Conservation (phyloP, 2,797 vertebrate genomes). For the Dipus sagitta region DNA sequence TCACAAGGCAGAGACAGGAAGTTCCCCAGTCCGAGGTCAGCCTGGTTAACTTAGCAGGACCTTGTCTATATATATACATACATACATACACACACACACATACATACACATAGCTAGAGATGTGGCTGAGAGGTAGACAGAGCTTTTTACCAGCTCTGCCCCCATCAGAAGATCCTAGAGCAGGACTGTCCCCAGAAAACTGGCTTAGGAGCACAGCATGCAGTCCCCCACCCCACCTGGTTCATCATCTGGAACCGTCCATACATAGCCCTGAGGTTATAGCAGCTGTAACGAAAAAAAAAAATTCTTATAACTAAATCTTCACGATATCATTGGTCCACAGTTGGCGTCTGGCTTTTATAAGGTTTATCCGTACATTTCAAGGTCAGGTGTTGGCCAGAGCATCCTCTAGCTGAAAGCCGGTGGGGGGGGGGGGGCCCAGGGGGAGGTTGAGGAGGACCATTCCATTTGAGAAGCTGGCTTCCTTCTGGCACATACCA, state of each 20-base stretch:
- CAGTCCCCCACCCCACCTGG: no score
- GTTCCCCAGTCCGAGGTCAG: no score
- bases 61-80: no score
- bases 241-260: background rate
- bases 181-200: background rate
- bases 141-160: background rate
- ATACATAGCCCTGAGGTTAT: background rate
- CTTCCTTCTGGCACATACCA: slow-evolving; percentile 55
- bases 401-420: slow-evolving; percentile 1
- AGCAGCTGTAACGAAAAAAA: background rate
- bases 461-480: slow-evolving; percentile 67
- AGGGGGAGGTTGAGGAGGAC: slow-evolving; percentile 21
- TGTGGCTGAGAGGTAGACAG: fast-evolving
- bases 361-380: slow-evolving; percentile 46
- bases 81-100: no score
- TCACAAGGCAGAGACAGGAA: no score
- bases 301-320: background rate
- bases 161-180: background rate
- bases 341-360: background rate
- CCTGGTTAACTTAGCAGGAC: no score
- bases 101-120: no score
- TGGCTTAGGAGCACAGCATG: background rate
- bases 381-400: slow-evolving; percentile 63
- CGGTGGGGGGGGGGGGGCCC: slow-evolving; percentile 35
- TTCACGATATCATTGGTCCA: background rate